Evolutionary conservation across 1,140 invertebrate species (phyloP).

Genomic region (Sarcophaga peregrina): DNA sequence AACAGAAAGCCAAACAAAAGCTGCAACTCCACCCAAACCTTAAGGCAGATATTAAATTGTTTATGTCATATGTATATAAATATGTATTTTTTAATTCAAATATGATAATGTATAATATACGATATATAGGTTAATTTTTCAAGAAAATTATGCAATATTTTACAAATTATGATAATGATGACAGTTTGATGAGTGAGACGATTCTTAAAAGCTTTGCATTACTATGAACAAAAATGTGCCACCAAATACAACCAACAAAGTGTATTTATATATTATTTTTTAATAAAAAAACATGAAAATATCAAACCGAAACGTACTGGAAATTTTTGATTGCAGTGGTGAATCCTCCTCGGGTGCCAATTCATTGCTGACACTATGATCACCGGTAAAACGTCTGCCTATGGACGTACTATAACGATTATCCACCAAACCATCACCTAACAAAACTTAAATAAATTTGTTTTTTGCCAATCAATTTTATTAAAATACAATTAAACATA

Average conservation of each 20-base stretch:
- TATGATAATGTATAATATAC: background rate
- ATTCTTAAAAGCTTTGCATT: background rate
- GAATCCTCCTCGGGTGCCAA: constrained; percentile 79
- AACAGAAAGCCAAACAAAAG: background rate
- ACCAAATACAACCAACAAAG: constrained; percentile 36
- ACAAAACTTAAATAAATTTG: constrained; percentile 38
- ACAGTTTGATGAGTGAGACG: background rate
- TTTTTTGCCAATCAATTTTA: constrained; percentile 35
- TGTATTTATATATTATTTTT: constrained; percentile 14
- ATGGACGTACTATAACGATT: constrained; percentile 57
- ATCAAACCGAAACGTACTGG: constrained; percentile 73
- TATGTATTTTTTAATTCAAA: no score
- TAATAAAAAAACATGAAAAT: constrained; percentile 7
- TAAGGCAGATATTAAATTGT: background rate
- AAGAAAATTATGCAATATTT: background rate
- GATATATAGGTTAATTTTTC: background rate
- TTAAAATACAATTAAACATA: constrained; percentile 38
- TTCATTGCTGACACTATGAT: constrained; percentile 70
- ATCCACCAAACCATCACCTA: constrained; percentile 47
- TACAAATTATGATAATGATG: background rate
- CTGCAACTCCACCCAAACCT: background rate
- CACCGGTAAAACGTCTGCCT: constrained; percentile 72
- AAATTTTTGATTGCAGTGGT: constrained; percentile 81
- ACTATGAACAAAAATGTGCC: constrained; percentile 5
- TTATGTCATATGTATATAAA: no score